phyloP scores from a whole-genome alignment of 2,113 vertebrate genomes.

The Micromys minutus region DNA sequence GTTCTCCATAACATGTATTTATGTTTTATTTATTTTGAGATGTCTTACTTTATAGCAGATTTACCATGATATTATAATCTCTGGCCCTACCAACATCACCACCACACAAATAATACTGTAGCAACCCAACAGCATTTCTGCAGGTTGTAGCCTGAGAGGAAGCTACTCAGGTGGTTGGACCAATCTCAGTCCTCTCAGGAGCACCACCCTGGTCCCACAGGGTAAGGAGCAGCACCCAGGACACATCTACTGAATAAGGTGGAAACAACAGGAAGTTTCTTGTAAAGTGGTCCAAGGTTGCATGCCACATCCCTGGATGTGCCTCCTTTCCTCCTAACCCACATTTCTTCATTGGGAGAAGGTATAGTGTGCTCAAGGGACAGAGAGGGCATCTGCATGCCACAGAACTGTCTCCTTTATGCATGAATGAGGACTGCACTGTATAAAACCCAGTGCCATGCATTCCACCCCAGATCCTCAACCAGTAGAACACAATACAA shows the following conservation, averaged over 20 bases:
- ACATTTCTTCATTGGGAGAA: not conserved
- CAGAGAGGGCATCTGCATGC: not conserved
- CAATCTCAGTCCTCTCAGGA: too few relatives aligned
- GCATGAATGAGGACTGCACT: too few relatives aligned
- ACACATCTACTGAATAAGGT: not conserved
- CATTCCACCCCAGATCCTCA: not conserved
- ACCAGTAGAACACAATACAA: not conserved
- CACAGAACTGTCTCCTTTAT: too few relatives aligned
- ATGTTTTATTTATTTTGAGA: too few relatives aligned
- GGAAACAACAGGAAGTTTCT: not conserved
- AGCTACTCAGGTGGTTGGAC: too few relatives aligned
- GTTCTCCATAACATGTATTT: too few relatives aligned
- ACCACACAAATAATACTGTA: too few relatives aligned
- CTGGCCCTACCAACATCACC: not conserved
- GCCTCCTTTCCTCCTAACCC: not conserved
- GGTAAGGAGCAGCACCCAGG: not conserved
- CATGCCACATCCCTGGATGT: too few relatives aligned
- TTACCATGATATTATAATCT: not conserved
- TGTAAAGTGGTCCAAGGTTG: not conserved
- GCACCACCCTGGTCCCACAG: not conserved
- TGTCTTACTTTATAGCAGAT: not conserved
- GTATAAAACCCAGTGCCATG: not conserved
- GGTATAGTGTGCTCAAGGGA: not conserved
- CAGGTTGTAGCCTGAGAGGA: too few relatives aligned
- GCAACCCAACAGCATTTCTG: too few relatives aligned